A percentile compares a stretch with the other conserved stretches of the same genome.
These are phyloP conservation scores for Leptopilina boulardi DNA, from an alignment of 1,140 invertebrate species.

Conservation along the genomic window DNA sequence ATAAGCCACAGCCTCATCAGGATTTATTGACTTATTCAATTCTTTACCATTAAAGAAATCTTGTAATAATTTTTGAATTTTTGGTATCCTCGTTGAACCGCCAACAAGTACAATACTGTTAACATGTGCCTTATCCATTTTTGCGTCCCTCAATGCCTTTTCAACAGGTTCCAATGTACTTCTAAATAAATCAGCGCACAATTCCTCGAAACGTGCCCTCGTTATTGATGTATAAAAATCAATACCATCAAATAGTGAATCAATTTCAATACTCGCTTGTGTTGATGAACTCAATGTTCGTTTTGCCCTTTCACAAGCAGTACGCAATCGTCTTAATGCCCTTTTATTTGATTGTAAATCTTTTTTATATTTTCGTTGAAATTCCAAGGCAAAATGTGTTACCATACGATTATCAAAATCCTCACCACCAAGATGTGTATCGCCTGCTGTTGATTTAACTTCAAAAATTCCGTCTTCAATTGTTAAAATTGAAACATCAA, in stretches of 20 bases:
- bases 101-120: conserved; percentile 79
- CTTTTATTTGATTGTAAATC: conserved; percentile 80
- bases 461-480: conserved; percentile 82
- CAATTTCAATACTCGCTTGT: conserved; percentile 85
- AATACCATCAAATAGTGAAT: conserved; percentile 85
- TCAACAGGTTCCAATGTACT: conserved; percentile 83
- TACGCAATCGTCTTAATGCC: conserved; percentile 83
- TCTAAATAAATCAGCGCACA: conserved; percentile 82
- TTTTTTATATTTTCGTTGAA: conserved; percentile 84
- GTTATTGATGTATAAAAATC: conserved; percentile 86
- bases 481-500: conserved; percentile 82
- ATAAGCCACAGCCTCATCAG: conserved; percentile 87
- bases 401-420: conserved; percentile 87
- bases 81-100: conserved; percentile 81
- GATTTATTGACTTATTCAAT: conserved; percentile 83
- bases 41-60: conserved; percentile 84
- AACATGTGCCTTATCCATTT: conserved; percentile 80
- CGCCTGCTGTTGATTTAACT: conserved; percentile 85
- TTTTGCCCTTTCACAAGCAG: conserved; percentile 89
- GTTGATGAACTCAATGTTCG: conserved; percentile 85
- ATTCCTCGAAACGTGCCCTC: conserved; percentile 83
- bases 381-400: conserved; percentile 82
- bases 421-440: conserved; percentile 89
- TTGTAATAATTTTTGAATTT: conserved; percentile 77
- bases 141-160: conserved; percentile 82